Evolutionary conservation across 1,140 invertebrate species (phyloP), one percentile per base, ranked within the genome.

Genomic region (Rhyzopertha dominica): DNA sequence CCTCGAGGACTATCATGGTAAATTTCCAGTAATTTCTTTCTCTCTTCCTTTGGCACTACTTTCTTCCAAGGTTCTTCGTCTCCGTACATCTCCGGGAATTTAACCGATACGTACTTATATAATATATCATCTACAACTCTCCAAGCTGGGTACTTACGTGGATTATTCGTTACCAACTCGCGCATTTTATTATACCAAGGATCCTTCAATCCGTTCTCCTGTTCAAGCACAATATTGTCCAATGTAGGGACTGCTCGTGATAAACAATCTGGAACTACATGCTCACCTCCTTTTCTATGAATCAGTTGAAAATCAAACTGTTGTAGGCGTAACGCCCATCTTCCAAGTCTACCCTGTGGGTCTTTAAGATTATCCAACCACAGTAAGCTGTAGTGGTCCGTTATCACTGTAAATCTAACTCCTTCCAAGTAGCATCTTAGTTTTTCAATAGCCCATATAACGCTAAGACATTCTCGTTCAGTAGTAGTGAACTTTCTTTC

Each of bases 391-490:
- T 38, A 16, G 19, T 37, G 35, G 23, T 38, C 43, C 3, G 43
- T 45, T 10, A 62, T 32, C 1, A 73, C 56, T 0, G 20, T 61
- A 38, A 75, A 71, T 13, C 62, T 34, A 5, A 22, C 56, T 8
- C 57, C 59, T 37, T 62, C 53, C 28, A 57, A n/a, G 22, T 51
- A 59, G 10, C n/a, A 18, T 28, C 54, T 35, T 28, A 67, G 64
- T 23, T 68, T 57, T 28, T 63, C 47, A 1, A 72, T 55, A 1
- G 60, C 63, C 48, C 54, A 62, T 2, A 72, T 32, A 9, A 74
- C 51, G 2, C 67, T 69, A 12, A 73, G 49, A 35, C 54, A 58
- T 61, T 73, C 69, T 36, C 53, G 48, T 48, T 73, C 63, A 1
- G 62, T 65, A 8, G 50, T 56, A 4, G 32, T 39, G 24, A 67